phyloP scores from a whole-genome alignment of 1,140 invertebrate species.

The Eufriesea mexicana region DNA sequence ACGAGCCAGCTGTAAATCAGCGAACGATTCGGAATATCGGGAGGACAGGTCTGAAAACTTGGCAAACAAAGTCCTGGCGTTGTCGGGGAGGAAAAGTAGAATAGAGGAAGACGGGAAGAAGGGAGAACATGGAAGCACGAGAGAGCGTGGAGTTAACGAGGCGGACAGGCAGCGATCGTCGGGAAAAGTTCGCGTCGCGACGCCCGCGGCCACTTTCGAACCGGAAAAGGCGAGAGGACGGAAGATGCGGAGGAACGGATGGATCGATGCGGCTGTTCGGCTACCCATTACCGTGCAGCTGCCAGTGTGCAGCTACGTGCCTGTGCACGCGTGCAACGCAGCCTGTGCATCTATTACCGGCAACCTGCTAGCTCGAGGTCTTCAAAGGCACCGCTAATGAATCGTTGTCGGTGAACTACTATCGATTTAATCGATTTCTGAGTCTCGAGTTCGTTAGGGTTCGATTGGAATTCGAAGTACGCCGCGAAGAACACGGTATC shows the following conservation, averaged over 20 bases:
- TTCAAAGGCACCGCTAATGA: slow-evolving; percentile 12
- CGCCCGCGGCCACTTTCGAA: slow-evolving; percentile 22
- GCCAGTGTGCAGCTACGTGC: not conserved
- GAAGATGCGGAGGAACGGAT: slow-evolving; percentile 7
- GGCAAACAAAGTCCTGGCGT: no score
- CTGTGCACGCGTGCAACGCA: not conserved
- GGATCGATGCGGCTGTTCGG: slow-evolving; percentile 39
- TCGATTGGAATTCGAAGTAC: no score
- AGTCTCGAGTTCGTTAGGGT: not conserved
- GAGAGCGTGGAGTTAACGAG: slow-evolving; percentile 28
- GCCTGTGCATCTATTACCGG: not conserved
- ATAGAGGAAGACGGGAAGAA: no score
- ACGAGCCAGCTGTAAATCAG: not conserved
- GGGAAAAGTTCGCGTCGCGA: slow-evolving; percentile 36
- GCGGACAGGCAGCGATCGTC: slow-evolving; percentile 13
- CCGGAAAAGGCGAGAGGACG: slow-evolving; percentile 15
- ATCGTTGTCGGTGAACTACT: not conserved
- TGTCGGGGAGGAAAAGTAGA: not conserved
- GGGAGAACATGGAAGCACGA: not conserved
- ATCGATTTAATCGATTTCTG: not conserved
- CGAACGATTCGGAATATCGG: not conserved
- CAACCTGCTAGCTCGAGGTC: not conserved
- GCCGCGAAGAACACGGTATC: no score
- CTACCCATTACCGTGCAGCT: slow-evolving; percentile 30
- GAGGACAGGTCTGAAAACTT: not conserved